Evolutionary conservation across 2,113 vertebrate genomes (phyloP).

Genomic region (Alexandromys fortis): DNA sequence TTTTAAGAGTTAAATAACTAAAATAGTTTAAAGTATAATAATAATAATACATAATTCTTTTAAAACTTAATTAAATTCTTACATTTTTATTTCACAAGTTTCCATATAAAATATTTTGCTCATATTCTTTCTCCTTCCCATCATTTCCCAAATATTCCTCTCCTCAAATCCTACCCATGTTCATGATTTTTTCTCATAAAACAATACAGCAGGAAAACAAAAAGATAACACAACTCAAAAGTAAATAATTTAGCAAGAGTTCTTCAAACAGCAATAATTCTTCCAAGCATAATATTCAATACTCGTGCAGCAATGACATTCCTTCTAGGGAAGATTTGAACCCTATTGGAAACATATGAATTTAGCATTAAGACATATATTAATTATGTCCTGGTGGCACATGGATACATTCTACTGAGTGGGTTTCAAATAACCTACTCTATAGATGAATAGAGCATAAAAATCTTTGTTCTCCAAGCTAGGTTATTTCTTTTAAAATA

Average conservation of each 20-base stretch:
- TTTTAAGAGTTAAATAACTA: background rate
- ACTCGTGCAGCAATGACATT: background rate
- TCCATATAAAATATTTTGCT: background rate
- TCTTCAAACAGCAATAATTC: background rate
- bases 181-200: background rate
- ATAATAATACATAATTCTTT: background rate
- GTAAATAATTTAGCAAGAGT: background rate
- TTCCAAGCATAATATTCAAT: background rate
- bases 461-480: background rate
- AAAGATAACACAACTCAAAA: background rate
- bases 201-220: background rate
- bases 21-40: background rate
- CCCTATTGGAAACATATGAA: background rate
- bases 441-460: background rate
- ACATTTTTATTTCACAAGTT: too few species aligned
- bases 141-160: background rate
- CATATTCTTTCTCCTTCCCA: background rate
- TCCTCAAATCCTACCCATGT: background rate
- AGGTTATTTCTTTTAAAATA: background rate
- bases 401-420: background rate
- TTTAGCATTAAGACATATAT: background rate
- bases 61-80: background rate
- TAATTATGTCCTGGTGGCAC: background rate
- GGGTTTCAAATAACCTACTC: background rate
- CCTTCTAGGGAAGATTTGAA: background rate